These are phyloP conservation scores for Tinamus guttatus DNA, from an alignment of 2,113 vertebrate species.

Conservation along the genomic window DNA sequence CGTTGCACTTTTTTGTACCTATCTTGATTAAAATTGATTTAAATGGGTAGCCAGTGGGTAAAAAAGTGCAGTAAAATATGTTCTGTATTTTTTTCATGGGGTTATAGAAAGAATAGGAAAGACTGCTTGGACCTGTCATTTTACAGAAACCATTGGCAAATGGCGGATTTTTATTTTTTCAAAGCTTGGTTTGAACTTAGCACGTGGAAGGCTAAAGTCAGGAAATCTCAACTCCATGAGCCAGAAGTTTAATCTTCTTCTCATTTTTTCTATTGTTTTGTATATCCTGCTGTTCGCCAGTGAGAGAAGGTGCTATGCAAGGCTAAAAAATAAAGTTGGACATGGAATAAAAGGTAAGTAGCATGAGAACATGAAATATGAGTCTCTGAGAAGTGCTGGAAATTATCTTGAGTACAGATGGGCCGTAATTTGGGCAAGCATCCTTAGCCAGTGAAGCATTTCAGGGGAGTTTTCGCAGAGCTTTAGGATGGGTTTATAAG, in stretches of 20 bases:
- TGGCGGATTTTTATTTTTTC: not conserved
- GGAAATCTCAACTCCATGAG: not conserved
- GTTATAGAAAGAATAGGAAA: not conserved
- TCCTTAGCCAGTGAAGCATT: rapidly evolving
- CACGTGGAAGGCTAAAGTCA: not conserved
- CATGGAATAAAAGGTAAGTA: not conserved
- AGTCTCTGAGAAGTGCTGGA: not conserved
- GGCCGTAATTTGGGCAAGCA: not conserved
- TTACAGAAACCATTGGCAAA: not conserved
- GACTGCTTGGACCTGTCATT: not conserved
- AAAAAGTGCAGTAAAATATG: not conserved
- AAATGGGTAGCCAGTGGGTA: not conserved
- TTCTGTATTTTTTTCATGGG: not conserved
- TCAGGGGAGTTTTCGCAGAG: not conserved
- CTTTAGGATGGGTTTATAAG: not conserved
- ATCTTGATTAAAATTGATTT: not conserved
- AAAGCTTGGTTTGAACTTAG: not conserved
- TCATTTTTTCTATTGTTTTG: rapidly evolving
- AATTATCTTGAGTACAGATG: rapidly evolving
- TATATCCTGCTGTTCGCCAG: not conserved
- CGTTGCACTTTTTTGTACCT: not conserved
- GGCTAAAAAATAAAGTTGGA: not conserved
- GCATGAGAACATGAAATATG: not conserved
- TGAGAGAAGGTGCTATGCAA: not conserved
- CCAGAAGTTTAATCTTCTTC: not conserved